Conservation (phyloP, 2,888 invertebrate species). For the Prosopocoilus inquinatus region DNA sequence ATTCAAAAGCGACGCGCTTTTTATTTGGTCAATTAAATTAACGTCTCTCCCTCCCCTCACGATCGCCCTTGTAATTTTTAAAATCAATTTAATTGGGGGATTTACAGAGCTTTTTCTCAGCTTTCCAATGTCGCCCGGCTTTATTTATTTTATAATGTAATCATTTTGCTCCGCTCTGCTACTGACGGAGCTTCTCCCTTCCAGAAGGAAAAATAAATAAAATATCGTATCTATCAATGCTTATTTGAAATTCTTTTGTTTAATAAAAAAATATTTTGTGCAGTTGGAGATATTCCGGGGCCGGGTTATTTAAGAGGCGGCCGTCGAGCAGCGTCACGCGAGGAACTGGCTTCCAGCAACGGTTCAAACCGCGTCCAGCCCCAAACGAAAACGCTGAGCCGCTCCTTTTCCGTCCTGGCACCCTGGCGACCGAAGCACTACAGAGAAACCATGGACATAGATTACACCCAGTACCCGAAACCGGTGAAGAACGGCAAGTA, state of each 20-base stretch:
- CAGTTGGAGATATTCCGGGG: conserved; percentile 82
- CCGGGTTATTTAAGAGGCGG: conserved; percentile 57
- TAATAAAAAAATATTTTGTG: conserved; percentile 29
- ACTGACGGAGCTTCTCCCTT: too few species aligned
- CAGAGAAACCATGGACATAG: conserved; percentile 73
- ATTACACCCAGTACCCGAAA: conserved; percentile 68
- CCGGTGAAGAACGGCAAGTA: conserved; percentile 50
- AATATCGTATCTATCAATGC: too few species aligned
- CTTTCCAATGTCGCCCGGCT: too few species aligned
- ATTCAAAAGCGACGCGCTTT: too few species aligned
- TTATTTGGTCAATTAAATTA: too few species aligned
- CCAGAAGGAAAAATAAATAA: too few species aligned
- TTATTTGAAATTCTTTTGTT: conserved; percentile 12
- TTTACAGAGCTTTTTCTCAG: too few species aligned
- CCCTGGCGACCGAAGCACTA: conserved; percentile 80
- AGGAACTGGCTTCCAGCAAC: conserved; percentile 66
- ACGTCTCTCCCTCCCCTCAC: too few species aligned
- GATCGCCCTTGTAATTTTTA: too few species aligned
- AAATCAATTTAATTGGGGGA: too few species aligned
- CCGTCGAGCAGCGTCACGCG: conserved; percentile 66
- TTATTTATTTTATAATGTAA: too few species aligned
- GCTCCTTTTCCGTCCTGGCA: conserved; percentile 79
- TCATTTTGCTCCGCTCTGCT: too few species aligned
- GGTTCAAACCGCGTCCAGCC: conserved; percentile 60
- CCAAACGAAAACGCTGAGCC: conserved; percentile 71